Evolutionary conservation across 2,797 vertebrate genomes (phyloP), one percentile per base, ranked within the genome.

Genomic region (Schizothorax lantsangensis): DNA sequence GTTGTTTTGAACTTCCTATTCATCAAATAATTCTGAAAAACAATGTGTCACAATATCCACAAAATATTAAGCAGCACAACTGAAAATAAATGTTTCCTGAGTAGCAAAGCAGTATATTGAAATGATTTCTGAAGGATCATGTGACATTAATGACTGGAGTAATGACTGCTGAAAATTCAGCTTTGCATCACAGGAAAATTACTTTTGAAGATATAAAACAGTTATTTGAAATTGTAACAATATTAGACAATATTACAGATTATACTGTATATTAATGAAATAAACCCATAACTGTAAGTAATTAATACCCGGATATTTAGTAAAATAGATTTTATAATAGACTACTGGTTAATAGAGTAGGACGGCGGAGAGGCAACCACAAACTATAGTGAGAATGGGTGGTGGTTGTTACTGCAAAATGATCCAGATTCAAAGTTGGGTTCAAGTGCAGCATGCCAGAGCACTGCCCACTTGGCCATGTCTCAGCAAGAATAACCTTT

Each of bases 401-500:
- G 33, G 33, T 47, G 66, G 47, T 40, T 71, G 68, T 81, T 36
- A 83, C 17, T 79, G 66, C 21, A 38, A 72, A 59, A 59, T 47
- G 5, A 59, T 85, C 49, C 17, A 71, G 49, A 72, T 59, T 33
- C 12, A 45, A 38, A 78, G 2, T 30, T 54, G 17, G 36, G 49
- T 59, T 45, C 30, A 33, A 71, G 52, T 43, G 33, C n/a, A 83
- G n/a, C n/a, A 72, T 72, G 49, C 26, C 81, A 6, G 23, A 6
- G 36, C 68, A 72, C 47, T 40, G 8, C 68, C 30, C 30, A 43
- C 23, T 83, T 26, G 66, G 49, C 66, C 14, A 17, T 26, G 68
- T 72, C 33, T 71, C 49, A 57, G 66, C 40, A 38, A 40, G 47
- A 11, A 82, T 72, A 54, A 82, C 33, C 66, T 82, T 54, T 43